These are phyloP conservation scores for Thamnaconus septentrionalis DNA, from an alignment of 2,113 vertebrate genomes.

Conservation along the genomic window DNA sequence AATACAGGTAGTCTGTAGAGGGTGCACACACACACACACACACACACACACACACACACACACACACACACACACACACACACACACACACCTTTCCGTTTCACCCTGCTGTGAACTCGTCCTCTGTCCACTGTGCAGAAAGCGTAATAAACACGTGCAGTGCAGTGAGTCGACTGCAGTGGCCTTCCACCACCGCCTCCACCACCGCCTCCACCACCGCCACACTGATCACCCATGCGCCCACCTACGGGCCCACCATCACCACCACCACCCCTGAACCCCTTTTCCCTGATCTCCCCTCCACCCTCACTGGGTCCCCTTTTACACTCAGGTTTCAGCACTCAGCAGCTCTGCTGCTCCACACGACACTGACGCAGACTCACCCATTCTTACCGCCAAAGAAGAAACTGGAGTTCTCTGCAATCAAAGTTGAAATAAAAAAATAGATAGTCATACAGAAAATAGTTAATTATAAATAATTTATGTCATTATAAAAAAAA, in stretches of 20 bases:
- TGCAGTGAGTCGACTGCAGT: slow-evolving; percentile 34
- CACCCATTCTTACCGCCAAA: slow-evolving; percentile 19
- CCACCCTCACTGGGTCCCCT: slow-evolving; percentile 32
- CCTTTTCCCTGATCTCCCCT: slow-evolving; percentile 7
- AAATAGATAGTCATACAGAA: too few species aligned
- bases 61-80: slow-evolving; percentile 19
- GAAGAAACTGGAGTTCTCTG: too few species aligned
- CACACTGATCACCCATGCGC: background rate
- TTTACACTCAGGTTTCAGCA: slow-evolving; percentile 62
- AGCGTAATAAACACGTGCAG: slow-evolving; percentile 64
- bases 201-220: background rate
- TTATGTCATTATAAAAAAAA: background rate
- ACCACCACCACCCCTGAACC: slow-evolving; percentile 16
- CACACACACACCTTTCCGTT: slow-evolving; percentile 58
- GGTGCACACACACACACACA: slow-evolving; percentile 19
- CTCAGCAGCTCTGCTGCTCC: slow-evolving; percentile 39
- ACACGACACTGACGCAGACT: slow-evolving; percentile 58
- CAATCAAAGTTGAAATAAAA: too few species aligned
- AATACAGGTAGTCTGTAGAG: too few species aligned
- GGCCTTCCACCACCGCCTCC: slow-evolving; percentile 41
- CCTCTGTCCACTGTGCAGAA: slow-evolving; percentile 55
- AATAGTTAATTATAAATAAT: too few species aligned
- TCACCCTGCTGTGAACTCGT: slow-evolving; percentile 66
- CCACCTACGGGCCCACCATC: slow-evolving; percentile 21
- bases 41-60: slow-evolving; percentile 31